These are phyloP conservation scores for Tautogolabrus adspersus DNA, from an alignment of 2,113 vertebrate genomes.

Conservation along the genomic window DNA sequence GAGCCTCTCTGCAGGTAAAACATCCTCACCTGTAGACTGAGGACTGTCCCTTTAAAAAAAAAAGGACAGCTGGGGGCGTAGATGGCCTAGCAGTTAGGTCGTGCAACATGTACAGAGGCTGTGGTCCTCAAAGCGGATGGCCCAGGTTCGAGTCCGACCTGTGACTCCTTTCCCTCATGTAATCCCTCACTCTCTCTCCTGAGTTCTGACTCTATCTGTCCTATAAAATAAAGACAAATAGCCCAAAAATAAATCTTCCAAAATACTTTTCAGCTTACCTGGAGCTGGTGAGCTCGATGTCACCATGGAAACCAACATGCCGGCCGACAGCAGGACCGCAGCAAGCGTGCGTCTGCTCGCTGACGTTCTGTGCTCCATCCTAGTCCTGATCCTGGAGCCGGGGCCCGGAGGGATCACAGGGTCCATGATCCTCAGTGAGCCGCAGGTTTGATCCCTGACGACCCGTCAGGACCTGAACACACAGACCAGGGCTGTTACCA, in stretches of 20 bases:
- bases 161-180: too few relatives aligned
- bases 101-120: too few relatives aligned
- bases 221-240: too few relatives aligned
- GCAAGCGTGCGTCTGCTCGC: conserved; percentile 32
- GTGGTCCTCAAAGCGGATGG: too few relatives aligned
- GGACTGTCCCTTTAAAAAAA: too few relatives aligned
- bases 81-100: too few relatives aligned
- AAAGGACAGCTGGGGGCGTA: too few relatives aligned
- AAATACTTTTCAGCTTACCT: conserved; percentile 56
- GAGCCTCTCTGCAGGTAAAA: not conserved
- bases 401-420: conserved; percentile 35
- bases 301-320: conserved; percentile 67
- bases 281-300: conserved; percentile 67
- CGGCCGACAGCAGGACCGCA: conserved; percentile 54
- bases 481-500: not conserved
- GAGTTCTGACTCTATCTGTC: too few relatives aligned
- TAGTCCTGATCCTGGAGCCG: conserved; percentile 40
- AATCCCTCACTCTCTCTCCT: too few relatives aligned
- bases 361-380: conserved; percentile 53
- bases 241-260: not conserved
- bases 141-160: too few relatives aligned
- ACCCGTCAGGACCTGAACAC: not conserved
- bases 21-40: too few relatives aligned
- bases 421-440: conserved; percentile 63
- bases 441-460: not conserved